Evolutionary conservation across 2,113 vertebrate species (phyloP).

Genomic region (Scomber colias): DNA sequence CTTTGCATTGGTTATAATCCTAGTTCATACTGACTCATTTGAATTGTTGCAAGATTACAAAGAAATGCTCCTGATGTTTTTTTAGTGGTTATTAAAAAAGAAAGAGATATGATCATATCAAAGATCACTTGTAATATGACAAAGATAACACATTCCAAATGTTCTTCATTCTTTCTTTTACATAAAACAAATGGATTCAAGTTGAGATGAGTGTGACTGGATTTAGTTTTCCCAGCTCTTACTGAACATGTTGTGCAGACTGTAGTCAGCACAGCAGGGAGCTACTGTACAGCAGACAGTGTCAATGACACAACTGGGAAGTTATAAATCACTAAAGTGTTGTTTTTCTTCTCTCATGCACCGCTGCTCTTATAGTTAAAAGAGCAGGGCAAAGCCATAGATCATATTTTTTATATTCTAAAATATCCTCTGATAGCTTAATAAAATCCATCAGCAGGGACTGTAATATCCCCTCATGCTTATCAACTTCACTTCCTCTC

Average conservation of each 20-base stretch:
- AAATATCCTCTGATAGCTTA: constrained; percentile 7
- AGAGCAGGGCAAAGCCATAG: not conserved
- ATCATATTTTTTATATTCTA: constrained; percentile 6
- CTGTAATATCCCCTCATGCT: constrained; percentile 42
- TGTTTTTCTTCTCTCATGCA: not conserved
- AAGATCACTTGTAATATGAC: not conserved
- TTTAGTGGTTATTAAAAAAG: no score
- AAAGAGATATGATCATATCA: no score
- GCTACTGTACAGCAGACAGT: not conserved
- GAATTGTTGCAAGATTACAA: no score
- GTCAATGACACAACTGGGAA: not conserved
- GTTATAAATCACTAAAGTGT: not conserved
- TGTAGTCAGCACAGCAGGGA: not conserved
- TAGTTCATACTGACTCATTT: no score
- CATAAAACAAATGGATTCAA: not conserved
- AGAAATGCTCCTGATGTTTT: no score
- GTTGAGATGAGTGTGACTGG: not conserved
- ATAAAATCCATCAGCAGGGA: constrained; percentile 11
- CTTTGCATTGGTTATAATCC: no score
- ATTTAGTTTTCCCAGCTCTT: not conserved
- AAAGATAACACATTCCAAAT: not conserved
- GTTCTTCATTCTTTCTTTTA: not conserved
- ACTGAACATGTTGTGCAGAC: not conserved
- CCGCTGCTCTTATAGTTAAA: not conserved
- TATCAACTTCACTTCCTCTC: constrained; percentile 22